These are phyloP conservation scores for Mesaphorura yosii DNA, from an alignment of 1,140 invertebrate genomes.

Conservation along the genomic window DNA sequence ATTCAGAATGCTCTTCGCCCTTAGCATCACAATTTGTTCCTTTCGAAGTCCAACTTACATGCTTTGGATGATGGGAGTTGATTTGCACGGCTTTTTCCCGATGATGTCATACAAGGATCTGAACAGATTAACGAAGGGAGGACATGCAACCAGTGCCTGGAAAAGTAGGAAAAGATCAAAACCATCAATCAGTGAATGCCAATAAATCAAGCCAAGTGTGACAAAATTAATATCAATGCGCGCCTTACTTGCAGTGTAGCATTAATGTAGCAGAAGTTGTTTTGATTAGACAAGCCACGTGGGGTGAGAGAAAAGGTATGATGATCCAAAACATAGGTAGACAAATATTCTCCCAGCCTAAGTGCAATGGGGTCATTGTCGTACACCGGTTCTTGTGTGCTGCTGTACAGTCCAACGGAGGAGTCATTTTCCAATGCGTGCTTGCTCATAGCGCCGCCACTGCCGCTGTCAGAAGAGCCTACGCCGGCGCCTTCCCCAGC, in stretches of 20 bases:
- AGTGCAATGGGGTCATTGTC: slow-evolving; percentile 25
- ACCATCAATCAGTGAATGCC: no score
- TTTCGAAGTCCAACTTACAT: no score
- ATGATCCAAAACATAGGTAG: slow-evolving; percentile 58
- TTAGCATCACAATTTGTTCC: neutral
- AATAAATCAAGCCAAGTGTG: no score
- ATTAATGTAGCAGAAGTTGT: slow-evolving; percentile 93
- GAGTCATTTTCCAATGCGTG: neutral
- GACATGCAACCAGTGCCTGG: slow-evolving; percentile 71
- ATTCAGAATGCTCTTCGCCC: neutral
- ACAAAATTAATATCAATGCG: slow-evolving; percentile 3
- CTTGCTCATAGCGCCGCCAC: neutral
- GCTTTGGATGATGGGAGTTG: slow-evolving; percentile 78
- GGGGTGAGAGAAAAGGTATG: slow-evolving; percentile 61
- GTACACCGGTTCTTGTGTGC: no score
- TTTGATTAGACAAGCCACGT: slow-evolving; percentile 75
- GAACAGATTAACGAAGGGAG: slow-evolving; percentile 84
- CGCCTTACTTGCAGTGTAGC: slow-evolving; percentile 56
- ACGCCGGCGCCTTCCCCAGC: neutral
- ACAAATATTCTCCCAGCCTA: slow-evolving; percentile 27
- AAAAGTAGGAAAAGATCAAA: slow-evolving; percentile 1
- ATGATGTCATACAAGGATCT: slow-evolving; percentile 51
- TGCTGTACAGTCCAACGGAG: neutral
- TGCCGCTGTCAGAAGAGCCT: neutral
- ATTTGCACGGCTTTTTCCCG: slow-evolving; percentile 43